phyloP scores from a whole-genome alignment of 2,113 vertebrate genomes.

The Aythya baeri region DNA sequence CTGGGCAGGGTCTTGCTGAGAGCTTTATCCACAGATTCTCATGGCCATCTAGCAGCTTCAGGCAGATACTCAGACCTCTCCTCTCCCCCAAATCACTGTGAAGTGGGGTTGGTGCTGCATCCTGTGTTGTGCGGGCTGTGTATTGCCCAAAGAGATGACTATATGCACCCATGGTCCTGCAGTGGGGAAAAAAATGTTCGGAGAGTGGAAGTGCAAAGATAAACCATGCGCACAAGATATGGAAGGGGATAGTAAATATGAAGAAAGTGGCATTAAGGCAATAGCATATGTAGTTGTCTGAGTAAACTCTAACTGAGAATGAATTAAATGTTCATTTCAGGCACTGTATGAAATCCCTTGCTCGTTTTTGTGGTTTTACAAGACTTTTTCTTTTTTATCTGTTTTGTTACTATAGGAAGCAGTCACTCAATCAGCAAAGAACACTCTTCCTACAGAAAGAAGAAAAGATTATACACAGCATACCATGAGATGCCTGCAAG shows the following conservation, averaged over 20 bases:
- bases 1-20: neutral
- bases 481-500: conserved; percentile 9
- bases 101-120: neutral
- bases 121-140: neutral
- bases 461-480: neutral
- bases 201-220: neutral
- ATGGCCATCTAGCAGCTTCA: neutral
- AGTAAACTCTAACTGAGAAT: neutral
- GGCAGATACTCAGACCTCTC: neutral
- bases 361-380: neutral
- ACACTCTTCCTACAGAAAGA: neutral
- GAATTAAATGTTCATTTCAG: conserved; percentile 7
- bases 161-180: neutral
- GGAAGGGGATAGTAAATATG: neutral
- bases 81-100: neutral
- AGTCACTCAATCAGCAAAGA: neutral
- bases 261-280: neutral
- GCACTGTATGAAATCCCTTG: neutral
- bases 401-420: conserved; percentile 36
- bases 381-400: neutral
- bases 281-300: neutral
- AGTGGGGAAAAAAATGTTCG: neutral
- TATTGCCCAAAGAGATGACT: neutral
- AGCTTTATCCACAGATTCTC: neutral
- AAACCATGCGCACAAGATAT: neutral